Conservation (phyloP, 92 coral and sea anemone genomes). For the Porites evermanni region DNA sequence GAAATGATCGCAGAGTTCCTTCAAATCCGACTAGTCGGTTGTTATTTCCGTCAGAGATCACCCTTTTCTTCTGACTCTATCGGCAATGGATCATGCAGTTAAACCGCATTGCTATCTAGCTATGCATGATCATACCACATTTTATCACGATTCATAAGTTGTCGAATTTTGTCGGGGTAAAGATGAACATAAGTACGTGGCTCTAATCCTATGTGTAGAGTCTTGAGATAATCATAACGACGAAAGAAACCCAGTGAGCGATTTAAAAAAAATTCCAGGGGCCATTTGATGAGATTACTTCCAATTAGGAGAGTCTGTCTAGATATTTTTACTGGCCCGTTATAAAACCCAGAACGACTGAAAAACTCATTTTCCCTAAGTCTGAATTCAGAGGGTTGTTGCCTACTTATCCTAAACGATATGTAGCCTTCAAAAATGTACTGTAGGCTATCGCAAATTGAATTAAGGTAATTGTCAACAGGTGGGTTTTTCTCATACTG, state of each 20-base stretch:
- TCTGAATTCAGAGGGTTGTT: background rate
- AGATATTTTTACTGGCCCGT: background rate
- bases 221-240: slow-evolving; percentile 7
- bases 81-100: no score
- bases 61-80: no score
- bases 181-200: background rate
- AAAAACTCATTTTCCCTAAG: background rate
- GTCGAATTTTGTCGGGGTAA: background rate
- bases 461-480: background rate
- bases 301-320: background rate
- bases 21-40: no score
- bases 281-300: background rate
- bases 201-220: slow-evolving; percentile 7
- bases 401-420: background rate
- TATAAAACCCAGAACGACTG: background rate
- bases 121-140: no score
- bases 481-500: slow-evolving; percentile 7
- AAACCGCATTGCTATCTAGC: no score
- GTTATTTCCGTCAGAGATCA: no score
- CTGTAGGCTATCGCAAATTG: background rate
- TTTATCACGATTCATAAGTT: background rate
- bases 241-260: slow-evolving; percentile 4
- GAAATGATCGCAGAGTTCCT: no score
- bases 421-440: background rate
- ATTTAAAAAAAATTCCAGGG: slow-evolving; percentile 7